Conservation (phyloP, 2,113 vertebrate species). For the Ptilorrhoa leucosticta region DNA sequence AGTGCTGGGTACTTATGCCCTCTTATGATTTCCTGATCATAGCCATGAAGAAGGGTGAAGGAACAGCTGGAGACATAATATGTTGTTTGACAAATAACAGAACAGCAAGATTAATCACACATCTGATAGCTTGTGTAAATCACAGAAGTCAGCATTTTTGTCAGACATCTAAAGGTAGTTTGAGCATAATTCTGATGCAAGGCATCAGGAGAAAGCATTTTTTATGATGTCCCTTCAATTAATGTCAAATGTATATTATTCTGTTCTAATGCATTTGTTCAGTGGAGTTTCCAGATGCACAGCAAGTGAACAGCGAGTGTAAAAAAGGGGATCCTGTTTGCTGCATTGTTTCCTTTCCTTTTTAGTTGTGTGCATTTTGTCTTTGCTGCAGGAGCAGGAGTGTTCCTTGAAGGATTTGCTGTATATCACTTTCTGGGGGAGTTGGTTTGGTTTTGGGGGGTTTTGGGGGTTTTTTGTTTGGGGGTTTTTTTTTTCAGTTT, state of each 20-base stretch:
- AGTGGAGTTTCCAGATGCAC: neutral
- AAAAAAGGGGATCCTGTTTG: neutral
- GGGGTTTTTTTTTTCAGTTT: neutral
- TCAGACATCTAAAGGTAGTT: neutral
- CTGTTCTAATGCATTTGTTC: neutral
- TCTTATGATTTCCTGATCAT: neutral
- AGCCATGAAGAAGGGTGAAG: neutral
- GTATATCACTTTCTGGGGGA: accelerated
- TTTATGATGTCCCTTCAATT: neutral
- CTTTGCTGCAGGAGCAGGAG: neutral
- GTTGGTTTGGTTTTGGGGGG: neutral
- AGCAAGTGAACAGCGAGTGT: neutral
- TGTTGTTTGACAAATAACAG: neutral
- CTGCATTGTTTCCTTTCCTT: neutral
- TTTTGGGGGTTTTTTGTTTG: neutral
- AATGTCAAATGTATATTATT: neutral
- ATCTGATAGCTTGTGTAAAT: neutral
- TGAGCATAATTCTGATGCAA: neutral
- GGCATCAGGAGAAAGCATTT: neutral
- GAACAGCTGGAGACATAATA: neutral
- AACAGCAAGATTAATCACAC: neutral
- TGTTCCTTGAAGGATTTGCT: neutral
- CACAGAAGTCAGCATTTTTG: neutral
- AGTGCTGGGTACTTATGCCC: neutral
- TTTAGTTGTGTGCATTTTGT: neutral